Percentiles rank a stretch among this genome's conserved stretches.
Conservation (phyloP, 2,888 invertebrate species). For the Nemurella pictetii region DNA sequence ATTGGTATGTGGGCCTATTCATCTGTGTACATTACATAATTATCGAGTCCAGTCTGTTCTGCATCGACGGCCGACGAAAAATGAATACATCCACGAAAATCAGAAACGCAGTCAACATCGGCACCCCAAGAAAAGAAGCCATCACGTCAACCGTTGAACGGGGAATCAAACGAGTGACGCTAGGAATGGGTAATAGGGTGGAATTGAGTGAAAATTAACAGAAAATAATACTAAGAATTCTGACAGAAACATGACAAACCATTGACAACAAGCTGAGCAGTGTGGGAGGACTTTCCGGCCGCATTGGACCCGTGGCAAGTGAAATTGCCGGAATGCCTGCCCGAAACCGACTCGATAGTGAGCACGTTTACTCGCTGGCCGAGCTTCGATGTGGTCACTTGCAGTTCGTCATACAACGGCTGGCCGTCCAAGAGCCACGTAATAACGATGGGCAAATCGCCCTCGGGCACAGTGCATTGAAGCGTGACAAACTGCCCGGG, state of each 20-base stretch:
- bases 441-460: constrained; percentile 72
- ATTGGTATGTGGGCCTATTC: neutral
- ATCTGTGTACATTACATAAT: neutral
- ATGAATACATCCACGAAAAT: neutral
- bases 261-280: constrained; percentile 66
- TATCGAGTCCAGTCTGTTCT: neutral
- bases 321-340: constrained; percentile 67
- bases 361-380: constrained; percentile 66
- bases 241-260: constrained; percentile 56
- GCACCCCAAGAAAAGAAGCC: neutral
- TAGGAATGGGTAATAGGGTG: neutral
- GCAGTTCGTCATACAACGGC: constrained; percentile 30
- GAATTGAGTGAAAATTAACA: neutral
- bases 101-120: neutral
- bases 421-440: constrained; percentile 71
- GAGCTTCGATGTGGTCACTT: constrained; percentile 55
- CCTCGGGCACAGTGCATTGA: constrained; percentile 63
- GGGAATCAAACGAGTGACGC: neutral
- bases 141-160: neutral
- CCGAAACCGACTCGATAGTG: constrained; percentile 68
- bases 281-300: constrained; percentile 64
- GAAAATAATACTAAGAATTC: too few relatives aligned
- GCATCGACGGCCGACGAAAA: neutral
- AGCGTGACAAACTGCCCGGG: constrained; percentile 57
- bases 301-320: constrained; percentile 67